phyloP scores from a whole-genome alignment of 2,113 vertebrate genomes.

The Mobula birostris region DNA sequence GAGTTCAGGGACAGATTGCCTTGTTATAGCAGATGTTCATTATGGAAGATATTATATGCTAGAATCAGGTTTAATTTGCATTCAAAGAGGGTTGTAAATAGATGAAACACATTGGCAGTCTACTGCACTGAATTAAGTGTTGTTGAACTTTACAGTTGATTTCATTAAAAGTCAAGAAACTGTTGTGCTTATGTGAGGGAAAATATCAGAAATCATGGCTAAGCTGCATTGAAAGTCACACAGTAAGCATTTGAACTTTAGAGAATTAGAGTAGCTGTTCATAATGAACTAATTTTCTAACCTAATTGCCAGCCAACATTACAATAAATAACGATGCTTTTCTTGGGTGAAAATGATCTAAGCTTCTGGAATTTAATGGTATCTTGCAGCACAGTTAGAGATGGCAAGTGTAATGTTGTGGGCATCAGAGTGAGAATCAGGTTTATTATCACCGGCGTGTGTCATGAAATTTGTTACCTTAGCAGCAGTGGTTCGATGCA shows the following conservation, averaged over 20 bases:
- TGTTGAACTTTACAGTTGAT: neutral
- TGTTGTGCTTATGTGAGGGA: neutral
- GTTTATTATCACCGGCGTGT: too few species aligned
- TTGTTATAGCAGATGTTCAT: conserved; percentile 6
- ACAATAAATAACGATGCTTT: neutral
- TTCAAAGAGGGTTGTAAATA: conserved; percentile 14
- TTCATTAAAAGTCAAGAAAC: conserved; percentile 20
- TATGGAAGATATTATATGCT: neutral
- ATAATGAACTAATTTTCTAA: neutral
- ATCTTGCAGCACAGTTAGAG: too few species aligned
- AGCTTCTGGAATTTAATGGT: neutral
- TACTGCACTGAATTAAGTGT: neutral
- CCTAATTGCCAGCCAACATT: neutral
- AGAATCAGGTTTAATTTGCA: conserved; percentile 10
- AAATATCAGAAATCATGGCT: neutral
- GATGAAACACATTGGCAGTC: neutral
- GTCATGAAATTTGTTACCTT: too few species aligned
- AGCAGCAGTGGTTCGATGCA: too few species aligned
- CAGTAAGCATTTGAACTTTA: neutral
- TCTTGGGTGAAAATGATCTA: neutral
- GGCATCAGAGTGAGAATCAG: too few species aligned
- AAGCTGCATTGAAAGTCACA: neutral
- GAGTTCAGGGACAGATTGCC: neutral
- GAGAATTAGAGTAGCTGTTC: neutral
- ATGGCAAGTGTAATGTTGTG: too few species aligned